Conservation (phyloP, 2,888 invertebrate genomes). For the Stenurella melanura region DNA sequence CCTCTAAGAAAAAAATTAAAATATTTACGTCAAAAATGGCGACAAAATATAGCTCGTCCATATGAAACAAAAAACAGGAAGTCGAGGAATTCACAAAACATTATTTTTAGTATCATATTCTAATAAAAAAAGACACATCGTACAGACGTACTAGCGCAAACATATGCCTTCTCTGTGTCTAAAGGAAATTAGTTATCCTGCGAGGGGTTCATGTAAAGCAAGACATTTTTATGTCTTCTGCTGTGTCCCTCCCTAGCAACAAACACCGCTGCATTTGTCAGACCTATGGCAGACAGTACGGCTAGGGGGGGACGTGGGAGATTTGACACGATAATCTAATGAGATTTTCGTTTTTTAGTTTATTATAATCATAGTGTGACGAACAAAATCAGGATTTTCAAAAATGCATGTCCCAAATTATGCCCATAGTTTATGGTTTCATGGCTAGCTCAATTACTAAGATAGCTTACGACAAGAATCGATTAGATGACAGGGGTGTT, state of each 20-base stretch:
- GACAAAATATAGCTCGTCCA: neutral
- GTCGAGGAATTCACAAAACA: neutral
- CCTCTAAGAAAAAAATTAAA: neutral
- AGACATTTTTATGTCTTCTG: slow-evolving; percentile 47
- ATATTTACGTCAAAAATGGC: neutral
- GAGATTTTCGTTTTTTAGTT: no score
- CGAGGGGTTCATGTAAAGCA: slow-evolving; percentile 41
- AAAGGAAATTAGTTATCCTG: slow-evolving; percentile 39
- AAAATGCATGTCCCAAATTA: no score
- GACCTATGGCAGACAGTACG: neutral
- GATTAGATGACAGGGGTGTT: no score
- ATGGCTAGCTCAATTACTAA: no score
- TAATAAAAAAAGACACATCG: slow-evolving; percentile 37
- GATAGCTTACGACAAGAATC: no score
- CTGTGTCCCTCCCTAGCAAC: slow-evolving; percentile 27
- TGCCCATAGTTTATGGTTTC: no score
- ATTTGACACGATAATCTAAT: neutral
- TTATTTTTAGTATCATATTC: slow-evolving; percentile 16
- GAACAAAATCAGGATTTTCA: no score
- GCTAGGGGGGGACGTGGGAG: neutral
- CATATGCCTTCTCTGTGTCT: slow-evolving; percentile 44
- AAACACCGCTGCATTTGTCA: neutral
- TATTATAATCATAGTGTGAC: no score
- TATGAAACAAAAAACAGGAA: slow-evolving; percentile 11
- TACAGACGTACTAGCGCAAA: slow-evolving; percentile 19